Percentiles rank a stretch among this genome's conserved stretches.
phyloP scores from a whole-genome alignment of 2,113 vertebrate genomes.

The Eretmochelys imbricata region DNA sequence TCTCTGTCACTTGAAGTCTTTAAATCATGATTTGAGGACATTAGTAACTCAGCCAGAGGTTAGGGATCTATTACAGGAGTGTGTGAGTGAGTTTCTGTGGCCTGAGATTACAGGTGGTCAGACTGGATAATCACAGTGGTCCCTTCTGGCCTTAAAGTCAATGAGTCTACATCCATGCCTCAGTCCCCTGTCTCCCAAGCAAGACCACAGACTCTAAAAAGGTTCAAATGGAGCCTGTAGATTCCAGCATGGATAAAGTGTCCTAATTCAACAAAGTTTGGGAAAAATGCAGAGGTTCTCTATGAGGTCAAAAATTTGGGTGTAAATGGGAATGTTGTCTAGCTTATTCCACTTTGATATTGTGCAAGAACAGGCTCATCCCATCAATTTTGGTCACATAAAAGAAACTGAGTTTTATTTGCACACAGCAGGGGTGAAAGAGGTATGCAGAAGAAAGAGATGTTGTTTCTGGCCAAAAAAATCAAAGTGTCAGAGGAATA shows the following conservation, averaged over 20 bases:
- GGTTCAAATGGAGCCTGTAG: background rate
- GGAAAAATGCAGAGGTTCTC: background rate
- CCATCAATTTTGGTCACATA: background rate
- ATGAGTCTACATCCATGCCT: background rate
- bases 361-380: background rate
- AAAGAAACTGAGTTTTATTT: background rate
- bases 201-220: background rate
- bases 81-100: background rate
- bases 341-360: background rate
- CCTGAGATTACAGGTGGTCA: background rate
- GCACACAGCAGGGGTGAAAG: background rate
- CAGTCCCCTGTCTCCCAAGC: background rate
- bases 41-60: background rate
- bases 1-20: background rate
- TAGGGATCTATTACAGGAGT: background rate
- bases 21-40: background rate
- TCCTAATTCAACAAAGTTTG: background rate
- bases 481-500: rapidly evolving
- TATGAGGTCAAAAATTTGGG: background rate
- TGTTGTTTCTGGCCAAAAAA: background rate
- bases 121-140: background rate
- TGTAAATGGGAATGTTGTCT: background rate
- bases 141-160: background rate
- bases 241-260: background rate
- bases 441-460: background rate